Evolutionary conservation across 2,113 vertebrate species (phyloP).

Genomic region (Ovibos moschatus): DNA sequence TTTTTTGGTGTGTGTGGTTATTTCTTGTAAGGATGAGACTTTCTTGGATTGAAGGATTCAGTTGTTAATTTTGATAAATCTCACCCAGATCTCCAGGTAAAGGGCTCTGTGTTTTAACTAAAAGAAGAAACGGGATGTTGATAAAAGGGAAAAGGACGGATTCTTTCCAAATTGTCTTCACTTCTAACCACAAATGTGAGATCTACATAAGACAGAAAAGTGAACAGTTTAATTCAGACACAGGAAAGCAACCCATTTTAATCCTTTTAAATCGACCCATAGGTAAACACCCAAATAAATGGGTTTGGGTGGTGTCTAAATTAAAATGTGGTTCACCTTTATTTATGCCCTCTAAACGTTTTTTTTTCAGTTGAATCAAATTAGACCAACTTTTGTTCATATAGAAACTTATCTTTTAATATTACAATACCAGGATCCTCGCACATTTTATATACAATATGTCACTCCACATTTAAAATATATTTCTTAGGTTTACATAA

Average conservation of each 20-base stretch:
- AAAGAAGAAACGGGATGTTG: background rate
- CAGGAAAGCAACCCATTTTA: background rate
- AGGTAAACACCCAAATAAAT: background rate
- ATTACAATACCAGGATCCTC: slow-evolving; percentile 70
- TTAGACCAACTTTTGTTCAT: slow-evolving; percentile 26
- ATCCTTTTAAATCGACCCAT: background rate
- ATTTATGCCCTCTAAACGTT: background rate
- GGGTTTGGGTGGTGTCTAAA: background rate
- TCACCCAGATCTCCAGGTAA: background rate
- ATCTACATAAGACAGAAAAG: background rate
- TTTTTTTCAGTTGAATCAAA: slow-evolving; percentile 6
- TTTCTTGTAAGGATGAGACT: background rate
- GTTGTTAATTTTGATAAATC: background rate
- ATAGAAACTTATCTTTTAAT: slow-evolving; percentile 80
- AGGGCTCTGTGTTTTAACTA: background rate
- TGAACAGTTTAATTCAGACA: background rate
- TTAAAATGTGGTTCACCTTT: background rate
- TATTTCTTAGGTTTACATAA: slow-evolving; percentile 75
- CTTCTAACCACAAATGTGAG: background rate
- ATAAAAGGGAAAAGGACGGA: background rate
- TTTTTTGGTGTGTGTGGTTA: background rate
- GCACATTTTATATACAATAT: slow-evolving; percentile 79
- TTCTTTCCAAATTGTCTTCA: background rate
- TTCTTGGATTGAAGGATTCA: background rate
- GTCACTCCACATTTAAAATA: slow-evolving; percentile 77